phyloP scores from a whole-genome alignment of 1,140 invertebrate species.

The Drosophila repleta region DNA sequence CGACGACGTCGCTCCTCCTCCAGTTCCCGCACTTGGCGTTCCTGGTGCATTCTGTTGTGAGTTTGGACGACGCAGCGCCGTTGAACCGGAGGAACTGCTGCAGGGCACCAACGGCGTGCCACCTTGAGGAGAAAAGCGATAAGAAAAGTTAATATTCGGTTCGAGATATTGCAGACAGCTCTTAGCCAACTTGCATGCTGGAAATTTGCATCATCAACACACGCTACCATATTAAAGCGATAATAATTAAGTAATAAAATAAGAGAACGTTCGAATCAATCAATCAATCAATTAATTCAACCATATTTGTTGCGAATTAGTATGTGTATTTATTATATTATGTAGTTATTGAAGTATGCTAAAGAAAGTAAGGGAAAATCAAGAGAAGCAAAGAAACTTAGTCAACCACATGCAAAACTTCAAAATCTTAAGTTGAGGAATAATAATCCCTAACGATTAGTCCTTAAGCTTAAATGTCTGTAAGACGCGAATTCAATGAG shows the following conservation, averaged over 20 bases:
- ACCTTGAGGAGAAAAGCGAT: conserved; percentile 83
- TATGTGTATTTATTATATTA: conserved; percentile 32
- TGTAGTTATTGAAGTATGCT: conserved; percentile 18
- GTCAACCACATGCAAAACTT: conserved; percentile 39
- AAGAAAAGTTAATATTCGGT: conserved; percentile 34
- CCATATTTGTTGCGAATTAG: conserved; percentile 42
- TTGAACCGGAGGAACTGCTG: conserved; percentile 60
- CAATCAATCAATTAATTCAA: conserved; percentile 34
- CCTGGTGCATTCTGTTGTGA: conserved; percentile 43
- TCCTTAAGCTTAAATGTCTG: conserved; percentile 23
- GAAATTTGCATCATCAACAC: conserved; percentile 46
- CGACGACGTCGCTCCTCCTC: conserved; percentile 36
- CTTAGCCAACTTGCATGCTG: conserved; percentile 67
- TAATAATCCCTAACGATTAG: not conserved
- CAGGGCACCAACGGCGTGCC: conserved; percentile 85
- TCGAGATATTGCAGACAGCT: conserved; percentile 10
- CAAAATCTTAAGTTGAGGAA: conserved; percentile 10
- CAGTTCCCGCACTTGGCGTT: conserved; percentile 19
- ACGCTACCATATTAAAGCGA: conserved; percentile 45
- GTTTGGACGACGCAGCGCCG: conserved; percentile 52
- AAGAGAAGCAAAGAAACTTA: conserved; percentile 19
- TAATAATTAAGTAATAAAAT: conserved; percentile 33
- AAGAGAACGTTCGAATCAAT: conserved; percentile 33
- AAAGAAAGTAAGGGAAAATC: conserved; percentile 8
- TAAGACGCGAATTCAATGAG: conserved; percentile 57